Evolutionary conservation across 1,140 invertebrate genomes (phyloP).

Genomic region (Trichonephila inaurata): DNA sequence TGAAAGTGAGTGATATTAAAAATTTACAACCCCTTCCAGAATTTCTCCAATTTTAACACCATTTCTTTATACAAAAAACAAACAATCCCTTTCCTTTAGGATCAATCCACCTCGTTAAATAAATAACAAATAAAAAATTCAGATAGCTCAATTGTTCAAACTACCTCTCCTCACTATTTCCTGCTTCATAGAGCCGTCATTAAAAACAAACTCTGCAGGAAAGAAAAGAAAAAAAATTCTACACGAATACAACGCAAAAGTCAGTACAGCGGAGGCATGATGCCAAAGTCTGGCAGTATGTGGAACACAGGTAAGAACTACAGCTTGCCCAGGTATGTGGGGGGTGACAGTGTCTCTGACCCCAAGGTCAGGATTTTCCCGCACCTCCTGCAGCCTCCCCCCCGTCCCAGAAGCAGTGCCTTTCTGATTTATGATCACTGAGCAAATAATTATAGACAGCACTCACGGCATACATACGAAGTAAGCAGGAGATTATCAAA

Average conservation of each 20-base stretch:
- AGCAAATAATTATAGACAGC: slow-evolving; percentile 72
- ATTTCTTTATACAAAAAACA: too few relatives aligned
- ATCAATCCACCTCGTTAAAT: not conserved
- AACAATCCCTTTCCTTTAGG: too few relatives aligned
- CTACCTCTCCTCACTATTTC: not conserved
- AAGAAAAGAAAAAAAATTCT: not conserved
- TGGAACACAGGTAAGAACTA: slow-evolving; percentile 33
- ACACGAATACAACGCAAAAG: not conserved
- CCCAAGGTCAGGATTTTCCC: slow-evolving; percentile 47
- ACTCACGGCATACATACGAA: slow-evolving; percentile 11
- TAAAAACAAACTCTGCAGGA: not conserved
- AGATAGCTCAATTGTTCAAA: not conserved
- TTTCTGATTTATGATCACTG: slow-evolving; percentile 75
- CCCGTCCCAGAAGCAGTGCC: slow-evolving; percentile 23
- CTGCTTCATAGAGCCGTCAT: slow-evolving; percentile 21
- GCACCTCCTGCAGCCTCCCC: not conserved
- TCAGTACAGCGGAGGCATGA: not conserved
- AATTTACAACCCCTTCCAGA: too few relatives aligned
- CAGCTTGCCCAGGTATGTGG: not conserved
- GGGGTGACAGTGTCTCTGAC: slow-evolving; percentile 58
- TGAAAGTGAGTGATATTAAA: too few relatives aligned
- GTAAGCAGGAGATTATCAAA: slow-evolving; percentile 50
- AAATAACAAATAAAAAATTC: not conserved
- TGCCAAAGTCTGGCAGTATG: not conserved
- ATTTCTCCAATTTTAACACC: too few relatives aligned